phyloP scores from a whole-genome alignment of 2,888 invertebrate genomes.

The Geophilus truncorum region DNA sequence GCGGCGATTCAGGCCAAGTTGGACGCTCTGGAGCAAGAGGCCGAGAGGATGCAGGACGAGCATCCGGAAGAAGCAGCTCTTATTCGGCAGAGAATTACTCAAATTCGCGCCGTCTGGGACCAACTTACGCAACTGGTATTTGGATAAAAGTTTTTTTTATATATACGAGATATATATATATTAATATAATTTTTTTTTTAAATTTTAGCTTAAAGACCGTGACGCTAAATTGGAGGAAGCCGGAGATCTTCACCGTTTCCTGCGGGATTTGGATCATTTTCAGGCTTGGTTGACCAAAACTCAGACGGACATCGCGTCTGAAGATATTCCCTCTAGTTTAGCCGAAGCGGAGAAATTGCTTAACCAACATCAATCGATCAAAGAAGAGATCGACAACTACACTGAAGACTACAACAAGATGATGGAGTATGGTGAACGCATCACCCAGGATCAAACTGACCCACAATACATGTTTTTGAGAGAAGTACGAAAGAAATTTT shows the following conservation, averaged over 20 bases:
- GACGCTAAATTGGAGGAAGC: conserved; percentile 98
- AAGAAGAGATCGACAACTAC: conserved; percentile 99
- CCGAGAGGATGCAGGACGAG: conserved; percentile 81
- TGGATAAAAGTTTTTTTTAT: neutral
- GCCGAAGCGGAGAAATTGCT: conserved; percentile 95
- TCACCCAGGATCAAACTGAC: conserved; percentile 87
- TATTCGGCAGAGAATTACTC: conserved; percentile 81
- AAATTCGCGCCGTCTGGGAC: conserved; percentile 93
- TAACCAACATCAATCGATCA: conserved; percentile 95
- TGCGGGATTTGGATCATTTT: conserved; percentile 99
- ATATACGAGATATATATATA: no score
- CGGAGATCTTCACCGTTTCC: conserved; percentile 94
- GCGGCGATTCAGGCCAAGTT: conserved; percentile 98
- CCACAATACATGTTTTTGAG: conserved; percentile 99
- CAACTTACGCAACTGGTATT: conserved; percentile 85
- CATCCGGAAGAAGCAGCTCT: conserved; percentile 91
- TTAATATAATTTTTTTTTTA: conserved; percentile 4
- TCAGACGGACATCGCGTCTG: conserved; percentile 97
- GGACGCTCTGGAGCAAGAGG: conserved; percentile 88
- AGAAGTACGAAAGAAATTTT: conserved; percentile 54
- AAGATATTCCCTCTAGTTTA: conserved; percentile 86
- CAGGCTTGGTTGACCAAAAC: conserved; percentile 98
- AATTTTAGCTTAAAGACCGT: conserved; percentile 81
- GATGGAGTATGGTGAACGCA: conserved; percentile 98
- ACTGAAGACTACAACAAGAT: conserved; percentile 96